Evolutionary conservation across 1,140 invertebrate genomes (phyloP), one percentile per base, ranked within the genome.

Genomic region (Ganaspis sp.): DNA sequence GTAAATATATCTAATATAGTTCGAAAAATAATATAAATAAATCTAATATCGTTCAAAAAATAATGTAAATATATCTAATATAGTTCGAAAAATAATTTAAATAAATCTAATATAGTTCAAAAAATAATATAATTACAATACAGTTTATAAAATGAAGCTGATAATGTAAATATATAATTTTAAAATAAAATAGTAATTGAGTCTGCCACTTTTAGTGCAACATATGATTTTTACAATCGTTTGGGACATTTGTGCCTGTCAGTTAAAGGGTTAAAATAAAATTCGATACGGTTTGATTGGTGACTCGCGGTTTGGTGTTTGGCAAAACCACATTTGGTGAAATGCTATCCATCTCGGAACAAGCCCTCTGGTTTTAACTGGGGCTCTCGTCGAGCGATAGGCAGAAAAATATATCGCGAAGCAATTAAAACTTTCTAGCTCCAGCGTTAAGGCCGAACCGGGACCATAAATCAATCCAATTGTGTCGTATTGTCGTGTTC

Each of bases 381-480:
- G 69, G 29, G 26, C 64, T 70, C 74, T 45, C 37, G 38, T 64
- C 26, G 23, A 69, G 69, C 38, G 69, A 75, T 74, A 69, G 29
- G 23, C 73, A 40, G 38, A 69, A 69, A 74, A 69, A 74, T 69
- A 74, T 74, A 75, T 75, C 45, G 74, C 42, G 72, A 69, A 71
- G 71, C 81, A 80, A 82, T 82, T 82, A 80, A 82, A 80, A 80
- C 54, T 80, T 82, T 80, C 76, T 76, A 79, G 75, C 71, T 64
- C 71, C 54, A 69, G 54, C 15, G 71, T 53, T 42, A 70, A 74
- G 69, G 70, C 69, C 42, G 73, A 21, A 19, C 37, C 4, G 73
- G 64, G 64, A 72, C 73, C 77, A 78, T 82, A 82, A 82, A 81
- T 81, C 77, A 81, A 81, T 81, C 77, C 17, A 69, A 77, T 70